Evolutionary conservation across 2,888 invertebrate genomes (phyloP), one percentile per base, ranked within the genome.

Genomic region (Agrochola lota): DNA sequence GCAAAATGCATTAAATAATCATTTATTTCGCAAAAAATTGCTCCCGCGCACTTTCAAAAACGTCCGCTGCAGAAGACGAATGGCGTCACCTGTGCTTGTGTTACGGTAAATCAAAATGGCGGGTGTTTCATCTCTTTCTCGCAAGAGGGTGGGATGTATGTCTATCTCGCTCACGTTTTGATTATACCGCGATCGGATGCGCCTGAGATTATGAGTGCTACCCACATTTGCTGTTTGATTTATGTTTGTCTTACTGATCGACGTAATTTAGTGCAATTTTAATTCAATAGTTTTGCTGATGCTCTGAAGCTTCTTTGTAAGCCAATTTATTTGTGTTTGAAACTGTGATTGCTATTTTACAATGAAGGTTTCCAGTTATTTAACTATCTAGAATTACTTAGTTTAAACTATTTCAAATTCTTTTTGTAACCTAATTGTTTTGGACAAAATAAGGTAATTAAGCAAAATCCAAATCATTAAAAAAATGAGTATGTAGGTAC

Each of bases 51-150:
- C 86, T 84, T 84, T 90, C 89, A 89, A 90, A 90, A 91, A 89
- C 89, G 84, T 85, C 85, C 85, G 79, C 86, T 80, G 71, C 74
- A 80, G 80, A 93, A 91, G 93, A 93, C 89, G 90, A 88, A 95
- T 93, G 91, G 92, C 91, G 89, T 91, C 91, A 93, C 91, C 90
- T 92, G 90, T 88, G 82, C 84, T 80, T 86, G 84, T 85, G 83
- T 88, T 89, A 84, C 91, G 89, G 88, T 94, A 93, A 94, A 94
- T 94, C 94, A 94, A 94, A 94, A 93, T 93, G 92, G 91, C 90
- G 88, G 72, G 76, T 83, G 40, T 57, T 73, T 59, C 72, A 43
- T 91, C 90, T 78, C 85, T 77, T 74, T 92, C 86, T 77, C n/a
- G 49, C 80, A 43, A 52, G n/a, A 17, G 35, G 6, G 30, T 23